phyloP scores from a whole-genome alignment of 2,113 vertebrate genomes.

The Tetrao urogallus region DNA sequence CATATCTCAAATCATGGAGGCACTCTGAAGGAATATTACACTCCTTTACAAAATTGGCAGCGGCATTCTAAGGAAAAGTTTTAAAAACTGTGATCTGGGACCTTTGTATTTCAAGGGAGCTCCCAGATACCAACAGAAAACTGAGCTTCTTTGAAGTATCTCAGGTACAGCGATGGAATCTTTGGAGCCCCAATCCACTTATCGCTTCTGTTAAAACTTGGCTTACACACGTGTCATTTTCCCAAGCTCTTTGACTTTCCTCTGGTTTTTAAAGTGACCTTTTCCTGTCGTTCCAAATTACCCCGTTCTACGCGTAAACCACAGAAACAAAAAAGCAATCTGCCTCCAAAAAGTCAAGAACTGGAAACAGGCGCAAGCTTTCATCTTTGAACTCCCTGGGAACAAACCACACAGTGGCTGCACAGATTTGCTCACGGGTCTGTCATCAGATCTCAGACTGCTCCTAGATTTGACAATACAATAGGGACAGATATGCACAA shows the following conservation, averaged over 20 bases:
- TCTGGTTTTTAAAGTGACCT: neutral
- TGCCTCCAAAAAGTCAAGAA: neutral
- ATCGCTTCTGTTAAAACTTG: neutral
- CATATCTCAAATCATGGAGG: neutral
- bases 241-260: neutral
- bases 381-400: neutral
- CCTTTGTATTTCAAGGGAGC: neutral
- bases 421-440: neutral
- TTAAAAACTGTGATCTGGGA: neutral
- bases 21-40: neutral
- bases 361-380: neutral
- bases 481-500: neutral
- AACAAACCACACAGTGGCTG: neutral
- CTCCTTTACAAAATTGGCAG: neutral
- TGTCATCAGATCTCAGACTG: neutral
- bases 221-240: neutral
- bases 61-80: neutral
- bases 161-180: neutral
- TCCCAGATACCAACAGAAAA: neutral
- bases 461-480: neutral
- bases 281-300: constrained; percentile 8
- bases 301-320: neutral
- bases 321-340: neutral
- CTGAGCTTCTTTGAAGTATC: neutral
- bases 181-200: neutral